These are phyloP conservation scores for Felis chaus DNA, from an alignment of 2,113 vertebrate species.

Conservation along the genomic window DNA sequence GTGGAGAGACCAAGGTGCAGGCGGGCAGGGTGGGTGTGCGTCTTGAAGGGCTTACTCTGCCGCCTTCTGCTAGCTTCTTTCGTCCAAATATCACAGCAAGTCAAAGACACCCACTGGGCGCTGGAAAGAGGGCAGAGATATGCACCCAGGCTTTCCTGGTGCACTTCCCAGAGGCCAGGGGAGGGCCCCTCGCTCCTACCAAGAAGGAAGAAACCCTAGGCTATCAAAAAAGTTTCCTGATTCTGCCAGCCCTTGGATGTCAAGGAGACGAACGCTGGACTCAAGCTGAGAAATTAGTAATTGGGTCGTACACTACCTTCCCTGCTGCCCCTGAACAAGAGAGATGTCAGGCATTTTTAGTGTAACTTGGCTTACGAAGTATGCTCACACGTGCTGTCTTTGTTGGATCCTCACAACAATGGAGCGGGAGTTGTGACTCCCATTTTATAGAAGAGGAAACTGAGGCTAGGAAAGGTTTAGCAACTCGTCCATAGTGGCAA, in stretches of 20 bases:
- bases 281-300: not conserved
- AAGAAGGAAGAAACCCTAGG: not conserved
- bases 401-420: not conserved
- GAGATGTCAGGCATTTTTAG: not conserved
- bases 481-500: not conserved
- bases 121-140: not conserved
- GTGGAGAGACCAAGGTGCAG: not conserved
- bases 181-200: not conserved
- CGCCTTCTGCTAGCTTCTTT: not conserved
- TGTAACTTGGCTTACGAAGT: not conserved
- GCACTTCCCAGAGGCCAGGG: not conserved
- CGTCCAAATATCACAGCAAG: not conserved
- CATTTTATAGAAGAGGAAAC: not conserved
- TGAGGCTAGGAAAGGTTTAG: not conserved
- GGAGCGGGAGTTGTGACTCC: not conserved
- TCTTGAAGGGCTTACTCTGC: not conserved
- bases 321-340: not conserved
- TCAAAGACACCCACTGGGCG: not conserved
- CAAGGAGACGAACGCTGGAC: not conserved
- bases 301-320: not conserved
- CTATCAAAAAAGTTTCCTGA: not conserved
- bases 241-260: not conserved
- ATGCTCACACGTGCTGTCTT: not conserved
- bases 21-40: rapidly evolving
- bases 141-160: not conserved